Conservation (phyloP, 2,888 invertebrate species). For the Amphipoea lucens region DNA sequence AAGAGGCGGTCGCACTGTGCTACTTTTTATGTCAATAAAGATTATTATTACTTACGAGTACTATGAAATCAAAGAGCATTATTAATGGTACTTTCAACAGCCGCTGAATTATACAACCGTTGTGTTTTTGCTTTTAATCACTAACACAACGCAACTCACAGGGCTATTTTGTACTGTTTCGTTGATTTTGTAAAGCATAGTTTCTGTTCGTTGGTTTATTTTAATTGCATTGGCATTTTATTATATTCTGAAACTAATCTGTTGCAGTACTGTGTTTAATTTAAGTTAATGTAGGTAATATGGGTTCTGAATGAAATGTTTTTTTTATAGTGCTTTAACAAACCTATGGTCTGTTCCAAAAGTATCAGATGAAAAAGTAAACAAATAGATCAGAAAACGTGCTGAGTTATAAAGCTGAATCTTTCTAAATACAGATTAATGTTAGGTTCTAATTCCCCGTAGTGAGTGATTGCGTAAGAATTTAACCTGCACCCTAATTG, state of each 20-base stretch:
- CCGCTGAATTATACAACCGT: conserved; percentile 12
- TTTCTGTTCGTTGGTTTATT: background rate
- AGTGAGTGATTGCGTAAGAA: background rate
- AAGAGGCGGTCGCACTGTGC: conserved; percentile 1
- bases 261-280: no score
- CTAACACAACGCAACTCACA: background rate
- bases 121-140: conserved; percentile 14
- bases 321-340: no score
- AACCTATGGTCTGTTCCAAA: background rate
- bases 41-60: conserved; percentile 5
- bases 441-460: background rate
- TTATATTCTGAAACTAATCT: no score
- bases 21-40: no score
- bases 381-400: background rate
- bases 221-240: no score
- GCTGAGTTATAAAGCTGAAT: background rate
- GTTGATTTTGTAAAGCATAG: background rate
- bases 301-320: no score
- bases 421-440: background rate
- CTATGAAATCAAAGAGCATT: conserved; percentile 43
- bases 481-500: background rate
- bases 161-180: background rate
- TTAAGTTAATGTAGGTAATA: no score
- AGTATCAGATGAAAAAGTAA: background rate
- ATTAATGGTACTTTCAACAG: conserved; percentile 42